Evolutionary conservation across 2,888 invertebrate species (phyloP).

Genomic region (Drosophila bunnanda): DNA sequence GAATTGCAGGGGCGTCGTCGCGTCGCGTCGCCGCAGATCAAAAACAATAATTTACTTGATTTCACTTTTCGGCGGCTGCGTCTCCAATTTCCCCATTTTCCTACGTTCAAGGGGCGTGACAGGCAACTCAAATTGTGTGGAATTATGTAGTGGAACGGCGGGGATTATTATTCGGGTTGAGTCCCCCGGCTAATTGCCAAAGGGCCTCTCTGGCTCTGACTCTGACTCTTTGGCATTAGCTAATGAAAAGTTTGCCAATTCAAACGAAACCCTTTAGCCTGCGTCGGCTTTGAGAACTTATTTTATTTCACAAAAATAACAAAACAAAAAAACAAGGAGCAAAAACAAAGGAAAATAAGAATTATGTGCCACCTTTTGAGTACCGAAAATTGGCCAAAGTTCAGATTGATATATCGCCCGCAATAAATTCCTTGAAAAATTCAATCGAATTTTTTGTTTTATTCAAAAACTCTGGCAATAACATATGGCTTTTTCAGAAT

Average conservation of each 20-base stretch:
- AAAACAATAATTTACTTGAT: conserved; percentile 66
- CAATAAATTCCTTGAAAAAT: conserved; percentile 30
- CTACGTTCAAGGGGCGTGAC: conserved; percentile 33
- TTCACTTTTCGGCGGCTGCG: conserved; percentile 37
- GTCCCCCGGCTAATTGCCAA: conserved; percentile 33
- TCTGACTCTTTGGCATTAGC: conserved; percentile 22
- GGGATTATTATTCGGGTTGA: conserved; percentile 34
- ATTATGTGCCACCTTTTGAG: neutral
- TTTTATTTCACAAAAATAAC: neutral
- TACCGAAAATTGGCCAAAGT: conserved; percentile 29
- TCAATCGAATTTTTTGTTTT: conserved; percentile 19
- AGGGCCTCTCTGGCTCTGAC: neutral
- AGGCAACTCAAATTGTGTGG: conserved; percentile 35
- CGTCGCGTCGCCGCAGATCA: conserved; percentile 46
- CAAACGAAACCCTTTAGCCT: neutral
- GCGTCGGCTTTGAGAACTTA: neutral
- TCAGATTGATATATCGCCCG: conserved; percentile 26
- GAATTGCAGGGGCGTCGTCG: conserved; percentile 14
- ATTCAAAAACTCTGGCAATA: conserved; percentile 4
- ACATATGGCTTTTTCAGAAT: conserved; percentile 24
- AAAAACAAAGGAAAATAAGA: neutral
- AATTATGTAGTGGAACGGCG: conserved; percentile 23
- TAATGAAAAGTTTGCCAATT: conserved; percentile 38
- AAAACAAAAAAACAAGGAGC: neutral
- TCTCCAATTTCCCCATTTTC: conserved; percentile 44